Percentiles rank a stretch among this genome's conserved stretches.
These are phyloP conservation scores for Sciurus carolinensis DNA, from an alignment of 2,797 vertebrate genomes.

Conservation along the genomic window DNA sequence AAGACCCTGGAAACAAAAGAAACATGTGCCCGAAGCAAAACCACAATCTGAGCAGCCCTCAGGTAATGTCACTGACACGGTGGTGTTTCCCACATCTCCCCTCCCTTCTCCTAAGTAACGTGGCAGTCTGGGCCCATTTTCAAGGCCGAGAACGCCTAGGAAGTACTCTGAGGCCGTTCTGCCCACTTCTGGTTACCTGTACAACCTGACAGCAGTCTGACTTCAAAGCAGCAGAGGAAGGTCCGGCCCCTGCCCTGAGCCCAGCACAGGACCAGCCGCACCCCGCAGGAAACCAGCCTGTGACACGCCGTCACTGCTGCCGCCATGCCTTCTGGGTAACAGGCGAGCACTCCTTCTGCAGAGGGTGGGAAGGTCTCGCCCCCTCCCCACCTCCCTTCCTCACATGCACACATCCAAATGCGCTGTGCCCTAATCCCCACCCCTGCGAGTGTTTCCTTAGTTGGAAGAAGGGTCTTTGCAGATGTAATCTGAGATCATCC, in stretches of 20 bases:
- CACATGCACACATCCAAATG: too few species aligned
- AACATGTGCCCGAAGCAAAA: constrained; percentile 72
- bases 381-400: not conserved
- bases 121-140: not conserved
- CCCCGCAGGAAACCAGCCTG: not conserved
- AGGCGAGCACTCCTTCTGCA: not conserved
- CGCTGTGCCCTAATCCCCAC: not conserved
- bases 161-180: constrained; percentile 30
- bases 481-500: not conserved
- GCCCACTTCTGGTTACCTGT: not conserved
- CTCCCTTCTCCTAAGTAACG: not conserved
- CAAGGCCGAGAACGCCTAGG: constrained; percentile 45
- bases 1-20: constrained; percentile 62
- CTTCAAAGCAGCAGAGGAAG: not conserved
- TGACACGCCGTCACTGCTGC: accelerated
- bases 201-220: not conserved
- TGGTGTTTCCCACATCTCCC: constrained; percentile 7
- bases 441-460: not conserved
- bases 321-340: not conserved
- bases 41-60: constrained; percentile 67
- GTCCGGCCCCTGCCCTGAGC: accelerated
- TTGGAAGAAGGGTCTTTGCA: not conserved
- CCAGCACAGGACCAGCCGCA: not conserved
- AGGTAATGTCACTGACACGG: not conserved
- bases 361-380: not conserved